Percentiles rank a stretch among this genome's conserved stretches.
Evolutionary conservation across 2,113 vertebrate genomes (phyloP).

Genomic region (Ciconia maguari): DNA sequence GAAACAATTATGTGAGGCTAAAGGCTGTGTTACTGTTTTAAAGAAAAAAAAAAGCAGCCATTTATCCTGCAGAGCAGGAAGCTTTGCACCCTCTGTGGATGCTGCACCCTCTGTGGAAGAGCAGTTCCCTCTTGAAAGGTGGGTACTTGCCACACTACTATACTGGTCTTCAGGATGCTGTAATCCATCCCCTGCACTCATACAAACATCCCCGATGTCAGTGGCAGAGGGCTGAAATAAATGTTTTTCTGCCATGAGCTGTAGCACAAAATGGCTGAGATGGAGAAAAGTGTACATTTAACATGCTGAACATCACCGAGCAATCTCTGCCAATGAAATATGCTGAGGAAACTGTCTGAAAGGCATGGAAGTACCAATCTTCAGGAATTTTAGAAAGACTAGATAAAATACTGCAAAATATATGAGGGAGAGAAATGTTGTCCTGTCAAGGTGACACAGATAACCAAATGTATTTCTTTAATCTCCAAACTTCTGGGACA

Average conservation of each 20-base stretch:
- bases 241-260: neutral
- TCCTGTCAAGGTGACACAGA: neutral
- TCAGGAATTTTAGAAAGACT: neutral
- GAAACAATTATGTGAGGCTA: neutral
- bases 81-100: no score
- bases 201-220: neutral
- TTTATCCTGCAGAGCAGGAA: neutral
- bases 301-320: neutral
- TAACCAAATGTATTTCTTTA: neutral
- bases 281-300: neutral
- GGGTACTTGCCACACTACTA: fast-evolving
- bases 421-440: neutral
- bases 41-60: neutral
- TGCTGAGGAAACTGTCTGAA: neutral
- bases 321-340: neutral
- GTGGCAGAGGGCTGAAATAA: neutral
- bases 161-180: neutral
- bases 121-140: neutral
- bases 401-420: neutral
- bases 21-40: neutral
- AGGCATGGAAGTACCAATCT: neutral
- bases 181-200: neutral
- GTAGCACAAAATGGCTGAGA: neutral
- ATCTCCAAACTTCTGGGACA: neutral
- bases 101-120: neutral